phyloP scores from a whole-genome alignment of 2,888 invertebrate species.

The Clivina fossor region DNA sequence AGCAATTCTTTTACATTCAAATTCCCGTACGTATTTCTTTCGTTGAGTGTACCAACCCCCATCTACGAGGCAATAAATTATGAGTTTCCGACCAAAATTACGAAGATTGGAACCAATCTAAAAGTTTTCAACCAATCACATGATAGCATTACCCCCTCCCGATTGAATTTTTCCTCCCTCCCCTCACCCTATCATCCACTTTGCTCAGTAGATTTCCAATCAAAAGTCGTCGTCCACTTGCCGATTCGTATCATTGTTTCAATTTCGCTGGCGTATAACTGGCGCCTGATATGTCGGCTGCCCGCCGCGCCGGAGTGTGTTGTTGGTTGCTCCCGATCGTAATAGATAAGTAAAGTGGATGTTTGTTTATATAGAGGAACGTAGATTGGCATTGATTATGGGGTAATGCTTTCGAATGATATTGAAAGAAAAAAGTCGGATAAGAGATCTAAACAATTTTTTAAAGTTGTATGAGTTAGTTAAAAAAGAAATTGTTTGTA shows the following conservation, averaged over 20 bases:
- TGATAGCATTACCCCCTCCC: constrained; percentile 46
- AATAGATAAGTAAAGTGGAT: no score
- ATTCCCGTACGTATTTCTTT: no score
- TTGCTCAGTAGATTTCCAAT: constrained; percentile 15
- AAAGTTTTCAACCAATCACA: constrained; percentile 52
- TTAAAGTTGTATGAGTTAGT: no score
- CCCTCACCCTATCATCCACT: constrained; percentile 1
- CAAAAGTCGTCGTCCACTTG: constrained; percentile 27
- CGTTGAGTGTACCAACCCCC: constrained; percentile 15
- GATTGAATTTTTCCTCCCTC: constrained; percentile 33
- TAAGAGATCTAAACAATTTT: no score
- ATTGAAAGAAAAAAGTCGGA: no score
- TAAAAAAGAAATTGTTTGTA: no score
- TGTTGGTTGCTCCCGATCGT: no score
- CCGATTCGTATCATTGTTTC: constrained; percentile 27
- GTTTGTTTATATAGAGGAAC: no score
- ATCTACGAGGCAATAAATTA: constrained; percentile 48
- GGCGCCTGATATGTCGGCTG: no score
- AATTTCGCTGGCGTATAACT: constrained; percentile 10
- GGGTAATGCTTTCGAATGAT: no score
- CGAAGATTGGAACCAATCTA: constrained; percentile 52
- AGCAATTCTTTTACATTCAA: no score
- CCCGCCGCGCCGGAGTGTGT: neutral
- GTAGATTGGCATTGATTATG: no score
- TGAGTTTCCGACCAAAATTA: constrained; percentile 53